phyloP scores from a whole-genome alignment of 2,113 vertebrate species.

The Channa maculata region DNA sequence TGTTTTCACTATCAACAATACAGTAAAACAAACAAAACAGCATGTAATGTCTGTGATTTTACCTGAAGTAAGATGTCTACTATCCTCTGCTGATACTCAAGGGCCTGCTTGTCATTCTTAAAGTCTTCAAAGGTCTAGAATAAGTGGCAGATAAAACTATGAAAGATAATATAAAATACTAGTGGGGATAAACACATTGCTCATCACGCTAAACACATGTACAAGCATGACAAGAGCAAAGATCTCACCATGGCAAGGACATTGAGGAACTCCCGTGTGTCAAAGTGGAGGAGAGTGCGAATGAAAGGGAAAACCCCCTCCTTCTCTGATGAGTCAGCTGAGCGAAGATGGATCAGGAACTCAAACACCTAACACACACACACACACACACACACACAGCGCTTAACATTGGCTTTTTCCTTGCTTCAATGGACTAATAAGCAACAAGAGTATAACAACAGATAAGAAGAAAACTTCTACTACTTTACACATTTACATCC shows the following conservation, averaged over 20 bases:
- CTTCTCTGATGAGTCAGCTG: constrained; percentile 86
- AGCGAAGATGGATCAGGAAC: constrained; percentile 95
- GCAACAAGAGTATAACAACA: no score
- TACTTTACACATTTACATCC: no score
- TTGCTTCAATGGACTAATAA: no score
- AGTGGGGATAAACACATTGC: neutral
- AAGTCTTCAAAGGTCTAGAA: constrained; percentile 99
- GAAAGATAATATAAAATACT: neutral
- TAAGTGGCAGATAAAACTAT: neutral
- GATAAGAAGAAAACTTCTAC: no score
- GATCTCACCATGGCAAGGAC: constrained; percentile 94
- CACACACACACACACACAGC: constrained; percentile 4
- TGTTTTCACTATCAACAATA: neutral
- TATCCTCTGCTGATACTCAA: constrained; percentile 97
- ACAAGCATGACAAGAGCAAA: neutral
- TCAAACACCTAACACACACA: constrained; percentile 90
- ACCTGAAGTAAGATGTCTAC: constrained; percentile 98
- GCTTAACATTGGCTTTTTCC: no score
- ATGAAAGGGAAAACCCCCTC: constrained; percentile 94
- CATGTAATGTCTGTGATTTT: neutral
- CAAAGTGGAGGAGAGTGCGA: constrained; percentile 94
- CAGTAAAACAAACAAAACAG: no score
- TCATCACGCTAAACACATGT: neutral
- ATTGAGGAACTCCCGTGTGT: constrained; percentile 97
- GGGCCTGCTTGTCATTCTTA: constrained; percentile 97